These are phyloP conservation scores for Contarinia nasturtii DNA, from an alignment of 1,140 invertebrate genomes.

Conservation along the genomic window DNA sequence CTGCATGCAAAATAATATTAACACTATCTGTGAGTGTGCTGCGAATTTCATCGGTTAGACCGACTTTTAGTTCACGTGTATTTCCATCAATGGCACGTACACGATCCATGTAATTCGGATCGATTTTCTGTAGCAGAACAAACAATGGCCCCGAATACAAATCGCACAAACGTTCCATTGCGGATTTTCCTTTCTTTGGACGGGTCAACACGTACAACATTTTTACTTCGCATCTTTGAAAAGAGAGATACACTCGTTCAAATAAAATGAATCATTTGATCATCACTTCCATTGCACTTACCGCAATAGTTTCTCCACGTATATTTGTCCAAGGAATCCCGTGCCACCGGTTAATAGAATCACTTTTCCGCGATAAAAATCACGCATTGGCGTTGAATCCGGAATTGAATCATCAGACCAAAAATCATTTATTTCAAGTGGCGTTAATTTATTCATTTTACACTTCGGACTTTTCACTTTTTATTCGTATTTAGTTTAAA, in stretches of 20 bases:
- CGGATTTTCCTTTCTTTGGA: constrained; percentile 47
- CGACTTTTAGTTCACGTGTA: constrained; percentile 25
- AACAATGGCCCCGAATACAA: constrained; percentile 30
- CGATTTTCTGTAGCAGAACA: constrained; percentile 8
- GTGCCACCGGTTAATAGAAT: constrained; percentile 2
- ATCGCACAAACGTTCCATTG: constrained; percentile 35
- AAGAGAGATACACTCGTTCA: background rate
- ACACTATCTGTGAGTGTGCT: constrained; percentile 31
- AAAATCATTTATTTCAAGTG: no score
- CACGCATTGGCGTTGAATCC: constrained; percentile 1
- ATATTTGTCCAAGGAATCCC: constrained; percentile 2
- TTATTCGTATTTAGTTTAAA: no score
- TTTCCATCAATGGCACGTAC: constrained; percentile 13
- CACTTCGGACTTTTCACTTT: no score
- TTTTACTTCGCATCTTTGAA: background rate
- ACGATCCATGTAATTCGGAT: background rate
- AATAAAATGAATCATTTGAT: no score
- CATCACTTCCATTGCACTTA: background rate
- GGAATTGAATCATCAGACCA: background rate
- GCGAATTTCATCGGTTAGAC: constrained; percentile 31
- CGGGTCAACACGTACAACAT: constrained; percentile 56
- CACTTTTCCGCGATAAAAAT: constrained; percentile 1
- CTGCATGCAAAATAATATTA: constrained; percentile 54
- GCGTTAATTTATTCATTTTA: no score
- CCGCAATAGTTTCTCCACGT: constrained; percentile 1